A percentile compares a stretch with the other conserved stretches of the same genome.
Evolutionary conservation across 2,888 invertebrate genomes (phyloP).

Genomic region (Molorchus minor): DNA sequence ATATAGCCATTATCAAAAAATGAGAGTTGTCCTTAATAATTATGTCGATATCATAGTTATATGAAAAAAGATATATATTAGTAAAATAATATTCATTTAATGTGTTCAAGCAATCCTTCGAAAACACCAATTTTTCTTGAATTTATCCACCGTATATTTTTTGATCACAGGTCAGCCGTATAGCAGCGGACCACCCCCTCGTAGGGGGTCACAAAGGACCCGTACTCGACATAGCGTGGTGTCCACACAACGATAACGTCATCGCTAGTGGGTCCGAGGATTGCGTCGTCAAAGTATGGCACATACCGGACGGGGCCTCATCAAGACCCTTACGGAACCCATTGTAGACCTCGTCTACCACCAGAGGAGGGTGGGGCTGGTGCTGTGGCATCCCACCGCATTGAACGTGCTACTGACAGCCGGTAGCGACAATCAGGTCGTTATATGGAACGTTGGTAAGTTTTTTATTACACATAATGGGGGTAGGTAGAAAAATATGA

Average conservation of each 20-base stretch:
- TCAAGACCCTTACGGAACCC: slow-evolving; percentile 90
- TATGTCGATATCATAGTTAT: no score
- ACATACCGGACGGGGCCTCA: slow-evolving; percentile 93
- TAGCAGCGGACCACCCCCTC: slow-evolving; percentile 91
- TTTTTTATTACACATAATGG: not conserved
- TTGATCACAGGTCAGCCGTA: slow-evolving; percentile 95
- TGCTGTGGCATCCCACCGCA: slow-evolving; percentile 97
- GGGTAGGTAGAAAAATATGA: no score
- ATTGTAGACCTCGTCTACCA: slow-evolving; percentile 93
- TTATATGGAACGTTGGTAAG: slow-evolving; percentile 62
- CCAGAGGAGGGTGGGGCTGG: slow-evolving; percentile 90
- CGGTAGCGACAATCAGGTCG: slow-evolving; percentile 88
- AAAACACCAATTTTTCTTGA: no score
- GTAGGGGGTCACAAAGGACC: slow-evolving; percentile 98
- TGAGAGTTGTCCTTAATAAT: no score
- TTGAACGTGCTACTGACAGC: slow-evolving; percentile 94
- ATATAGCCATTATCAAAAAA: no score
- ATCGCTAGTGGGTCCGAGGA: slow-evolving; percentile 98
- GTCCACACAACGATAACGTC: slow-evolving; percentile 97
- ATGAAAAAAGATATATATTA: no score
- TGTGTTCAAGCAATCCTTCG: no score
- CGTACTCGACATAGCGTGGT: slow-evolving; percentile 96
- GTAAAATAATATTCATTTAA: no score
- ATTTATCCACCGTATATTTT: no score
- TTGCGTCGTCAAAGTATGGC: slow-evolving; percentile 97